Evolutionary conservation across 2,888 invertebrate genomes (phyloP).

Genomic region (Allolobophora icterica): DNA sequence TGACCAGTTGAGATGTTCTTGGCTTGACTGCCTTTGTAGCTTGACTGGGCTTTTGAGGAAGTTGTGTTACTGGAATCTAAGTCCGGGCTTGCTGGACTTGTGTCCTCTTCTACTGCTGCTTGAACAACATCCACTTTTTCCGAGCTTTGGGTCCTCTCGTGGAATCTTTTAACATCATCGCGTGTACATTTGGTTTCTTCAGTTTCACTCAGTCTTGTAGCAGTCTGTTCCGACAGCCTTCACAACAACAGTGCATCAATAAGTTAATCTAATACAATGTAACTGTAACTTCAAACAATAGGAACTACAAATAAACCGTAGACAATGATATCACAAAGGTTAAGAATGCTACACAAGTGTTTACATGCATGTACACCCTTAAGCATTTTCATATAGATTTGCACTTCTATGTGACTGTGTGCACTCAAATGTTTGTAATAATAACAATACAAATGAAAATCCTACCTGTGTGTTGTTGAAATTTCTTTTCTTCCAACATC

Average conservation of each 20-base stretch:
- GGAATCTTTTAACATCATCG: neutral
- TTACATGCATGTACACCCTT: no score
- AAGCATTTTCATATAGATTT: no score
- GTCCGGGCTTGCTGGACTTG: neutral
- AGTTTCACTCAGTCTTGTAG: neutral
- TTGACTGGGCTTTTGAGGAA: neutral
- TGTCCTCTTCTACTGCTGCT: neutral
- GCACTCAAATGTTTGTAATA: no score
- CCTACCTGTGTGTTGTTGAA: neutral
- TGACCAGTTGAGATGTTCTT: neutral
- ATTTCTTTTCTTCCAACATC: constrained; percentile 9
- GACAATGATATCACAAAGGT: neutral
- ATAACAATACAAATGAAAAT: neutral
- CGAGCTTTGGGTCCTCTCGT: neutral
- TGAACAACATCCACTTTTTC: neutral
- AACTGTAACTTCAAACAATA: neutral
- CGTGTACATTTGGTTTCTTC: neutral
- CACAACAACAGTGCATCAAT: neutral
- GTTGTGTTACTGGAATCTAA: neutral
- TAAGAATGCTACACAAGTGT: neutral
- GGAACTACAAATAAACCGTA: neutral
- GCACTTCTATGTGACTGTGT: no score
- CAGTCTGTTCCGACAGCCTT: constrained; percentile 7
- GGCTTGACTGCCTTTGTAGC: neutral
- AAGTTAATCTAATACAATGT: neutral